Evolutionary conservation across 2,797 vertebrate genomes (phyloP).

Genomic region (Borostomias antarcticus): DNA sequence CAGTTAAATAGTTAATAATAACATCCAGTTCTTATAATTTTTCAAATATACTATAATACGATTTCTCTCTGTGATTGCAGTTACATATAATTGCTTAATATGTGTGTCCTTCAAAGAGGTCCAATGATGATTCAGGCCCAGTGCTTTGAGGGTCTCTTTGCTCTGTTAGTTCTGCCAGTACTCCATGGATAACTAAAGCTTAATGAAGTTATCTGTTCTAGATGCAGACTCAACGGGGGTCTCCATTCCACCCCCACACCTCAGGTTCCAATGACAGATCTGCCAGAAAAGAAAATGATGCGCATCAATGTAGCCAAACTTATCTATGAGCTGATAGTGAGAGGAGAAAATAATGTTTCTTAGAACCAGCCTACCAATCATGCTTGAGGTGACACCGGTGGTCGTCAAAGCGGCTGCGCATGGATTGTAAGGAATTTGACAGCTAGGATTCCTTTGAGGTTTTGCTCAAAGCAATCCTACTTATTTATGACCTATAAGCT

Average conservation of each 20-base stretch:
- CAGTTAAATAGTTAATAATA: no score
- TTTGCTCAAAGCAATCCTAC: conserved; percentile 56
- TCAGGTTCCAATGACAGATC: conserved; percentile 55
- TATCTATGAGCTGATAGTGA: conserved; percentile 61
- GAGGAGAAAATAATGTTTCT: conserved; percentile 58
- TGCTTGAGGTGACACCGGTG: conserved; percentile 52
- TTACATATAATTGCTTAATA: conserved; percentile 34
- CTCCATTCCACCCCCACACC: conserved; percentile 49
- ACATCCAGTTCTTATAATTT: conserved; percentile 17
- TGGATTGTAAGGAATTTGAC: conserved; percentile 60
- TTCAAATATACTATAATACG: conserved; percentile 7
- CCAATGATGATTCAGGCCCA: conserved; percentile 38
- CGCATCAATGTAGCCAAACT: conserved; percentile 52
- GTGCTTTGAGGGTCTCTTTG: conserved; percentile 44
- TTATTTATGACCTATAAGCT: conserved; percentile 53
- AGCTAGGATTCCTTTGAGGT: conserved; percentile 61
- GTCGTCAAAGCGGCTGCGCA: conserved; percentile 59
- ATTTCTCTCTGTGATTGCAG: conserved; percentile 47
- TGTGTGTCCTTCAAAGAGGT: conserved; percentile 35
- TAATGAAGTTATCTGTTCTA: conserved; percentile 54
- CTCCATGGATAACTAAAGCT: conserved; percentile 45
- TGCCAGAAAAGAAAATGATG: conserved; percentile 40
- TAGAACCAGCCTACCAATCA: conserved; percentile 41
- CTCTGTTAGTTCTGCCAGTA: conserved; percentile 54
- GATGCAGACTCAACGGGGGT: conserved; percentile 38